These are phyloP conservation scores for Varanus komodoensis DNA, from an alignment of 2,113 vertebrate genomes.

Conservation along the genomic window DNA sequence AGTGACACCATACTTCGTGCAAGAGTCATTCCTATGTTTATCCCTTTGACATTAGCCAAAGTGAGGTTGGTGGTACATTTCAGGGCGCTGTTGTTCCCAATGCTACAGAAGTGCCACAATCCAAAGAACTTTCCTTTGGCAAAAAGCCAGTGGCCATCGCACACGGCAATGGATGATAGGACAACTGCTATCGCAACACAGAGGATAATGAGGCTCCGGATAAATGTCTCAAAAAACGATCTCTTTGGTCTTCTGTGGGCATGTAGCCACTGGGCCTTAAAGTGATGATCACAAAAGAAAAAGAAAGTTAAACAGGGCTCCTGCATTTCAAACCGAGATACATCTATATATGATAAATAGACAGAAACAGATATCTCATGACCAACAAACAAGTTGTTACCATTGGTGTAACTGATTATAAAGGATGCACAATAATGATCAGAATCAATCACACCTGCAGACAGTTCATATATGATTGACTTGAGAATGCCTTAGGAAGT, in stretches of 20 bases:
- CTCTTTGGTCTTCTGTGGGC: slow-evolving; percentile 37
- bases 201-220: slow-evolving; percentile 81
- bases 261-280: slow-evolving; percentile 68
- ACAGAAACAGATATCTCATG: background rate
- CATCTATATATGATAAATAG: background rate
- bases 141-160: slow-evolving; percentile 84
- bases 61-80: slow-evolving; percentile 77
- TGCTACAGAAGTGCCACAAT: slow-evolving; percentile 83
- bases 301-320: accelerated
- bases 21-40: slow-evolving; percentile 71
- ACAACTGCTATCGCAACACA: slow-evolving; percentile 78
- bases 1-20: slow-evolving; percentile 74
- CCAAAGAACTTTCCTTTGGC: slow-evolving; percentile 72
- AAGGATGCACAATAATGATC: background rate
- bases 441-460: background rate
- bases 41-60: slow-evolving; percentile 66
- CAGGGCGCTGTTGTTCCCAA: slow-evolving; percentile 37
- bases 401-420: background rate
- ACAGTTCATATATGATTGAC: background rate
- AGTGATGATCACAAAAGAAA: background rate
- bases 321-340: background rate
- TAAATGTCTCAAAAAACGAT: slow-evolving; percentile 79
- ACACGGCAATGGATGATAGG: slow-evolving; percentile 82
- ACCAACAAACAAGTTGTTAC: background rate
- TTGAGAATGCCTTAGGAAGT: background rate